Evolutionary conservation across 2,797 vertebrate genomes (phyloP).

Genomic region (Carapus acus): DNA sequence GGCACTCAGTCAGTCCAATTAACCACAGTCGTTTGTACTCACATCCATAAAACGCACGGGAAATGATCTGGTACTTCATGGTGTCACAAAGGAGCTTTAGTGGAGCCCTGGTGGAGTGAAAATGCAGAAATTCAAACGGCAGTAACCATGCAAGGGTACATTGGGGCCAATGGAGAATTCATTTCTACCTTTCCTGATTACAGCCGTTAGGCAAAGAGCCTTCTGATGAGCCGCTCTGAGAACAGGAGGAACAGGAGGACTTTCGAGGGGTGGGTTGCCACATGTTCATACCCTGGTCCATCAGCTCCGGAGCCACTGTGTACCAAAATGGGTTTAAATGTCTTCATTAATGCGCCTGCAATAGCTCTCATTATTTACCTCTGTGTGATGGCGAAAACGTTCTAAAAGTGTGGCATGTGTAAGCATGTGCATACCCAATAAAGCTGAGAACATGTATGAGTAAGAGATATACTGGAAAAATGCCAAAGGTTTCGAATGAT

Average conservation of each 20-base stretch:
- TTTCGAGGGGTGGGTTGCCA: slow-evolving; percentile 91
- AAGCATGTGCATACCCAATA: no score
- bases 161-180: slow-evolving; percentile 8
- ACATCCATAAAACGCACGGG: slow-evolving; percentile 98
- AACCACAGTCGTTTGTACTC: slow-evolving; percentile 48
- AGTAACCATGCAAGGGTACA: slow-evolving; percentile 8
- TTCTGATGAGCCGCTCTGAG: slow-evolving; percentile 84
- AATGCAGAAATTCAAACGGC: slow-evolving; percentile 21
- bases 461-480: no score
- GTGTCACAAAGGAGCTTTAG: slow-evolving; percentile 97
- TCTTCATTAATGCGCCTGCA: slow-evolving; percentile 1
- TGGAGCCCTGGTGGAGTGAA: slow-evolving; percentile 75
- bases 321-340: slow-evolving; percentile 25
- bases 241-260: slow-evolving; percentile 93
- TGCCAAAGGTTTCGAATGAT: no score
- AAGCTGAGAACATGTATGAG: no score
- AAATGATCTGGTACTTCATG: slow-evolving; percentile 99
- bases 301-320: slow-evolving; percentile 86
- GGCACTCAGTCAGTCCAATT: no score
- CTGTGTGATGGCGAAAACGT: no score
- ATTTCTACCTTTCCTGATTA: slow-evolving; percentile 86
- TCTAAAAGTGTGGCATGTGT: no score
- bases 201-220: slow-evolving; percentile 84
- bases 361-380: no score
- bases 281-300: slow-evolving; percentile 80